These are phyloP conservation scores for Ptychadena robeensis DNA, from an alignment of 2,797 vertebrate species.

Conservation along the genomic window DNA sequence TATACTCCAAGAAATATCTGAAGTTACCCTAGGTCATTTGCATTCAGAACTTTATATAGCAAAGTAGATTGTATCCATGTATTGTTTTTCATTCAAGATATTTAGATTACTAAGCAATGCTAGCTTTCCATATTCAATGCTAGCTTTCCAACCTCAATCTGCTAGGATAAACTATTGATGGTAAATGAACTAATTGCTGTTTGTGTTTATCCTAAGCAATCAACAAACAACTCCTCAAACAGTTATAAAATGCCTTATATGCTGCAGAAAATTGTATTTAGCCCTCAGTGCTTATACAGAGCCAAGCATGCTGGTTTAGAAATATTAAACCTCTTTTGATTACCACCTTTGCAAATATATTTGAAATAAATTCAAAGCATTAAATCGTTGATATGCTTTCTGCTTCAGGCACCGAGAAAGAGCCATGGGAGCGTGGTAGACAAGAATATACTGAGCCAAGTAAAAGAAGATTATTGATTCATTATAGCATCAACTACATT, in stretches of 20 bases:
- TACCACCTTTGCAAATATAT: constrained; percentile 56
- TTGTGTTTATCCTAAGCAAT: constrained; percentile 21
- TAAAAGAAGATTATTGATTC: constrained; percentile 58
- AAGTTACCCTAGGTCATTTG: no score
- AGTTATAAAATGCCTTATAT: constrained; percentile 22
- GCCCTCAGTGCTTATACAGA: constrained; percentile 19
- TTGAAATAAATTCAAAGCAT: constrained; percentile 52
- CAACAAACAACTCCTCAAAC: constrained; percentile 6
- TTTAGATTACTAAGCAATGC: not conserved
- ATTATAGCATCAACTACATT: constrained; percentile 30
- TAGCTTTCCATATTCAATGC: not conserved
- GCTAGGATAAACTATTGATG: constrained; percentile 25
- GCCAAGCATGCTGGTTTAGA: constrained; percentile 35
- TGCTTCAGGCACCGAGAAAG: constrained; percentile 50
- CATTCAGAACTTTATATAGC: not conserved
- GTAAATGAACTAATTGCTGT: constrained; percentile 17
- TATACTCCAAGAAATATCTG: no score
- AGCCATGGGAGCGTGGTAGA: constrained; percentile 53
- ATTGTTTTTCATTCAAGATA: not conserved
- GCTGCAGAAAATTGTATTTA: constrained; percentile 47
- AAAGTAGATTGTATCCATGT: not conserved
- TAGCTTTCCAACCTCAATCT: not conserved
- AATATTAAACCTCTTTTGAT: constrained; percentile 58
- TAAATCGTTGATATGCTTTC: constrained; percentile 57
- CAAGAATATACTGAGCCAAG: constrained; percentile 50